A percentile compares a stretch with the other conserved stretches of the same genome.
Conservation (phyloP, 2,888 invertebrate species). For the Polia nebulosa region DNA sequence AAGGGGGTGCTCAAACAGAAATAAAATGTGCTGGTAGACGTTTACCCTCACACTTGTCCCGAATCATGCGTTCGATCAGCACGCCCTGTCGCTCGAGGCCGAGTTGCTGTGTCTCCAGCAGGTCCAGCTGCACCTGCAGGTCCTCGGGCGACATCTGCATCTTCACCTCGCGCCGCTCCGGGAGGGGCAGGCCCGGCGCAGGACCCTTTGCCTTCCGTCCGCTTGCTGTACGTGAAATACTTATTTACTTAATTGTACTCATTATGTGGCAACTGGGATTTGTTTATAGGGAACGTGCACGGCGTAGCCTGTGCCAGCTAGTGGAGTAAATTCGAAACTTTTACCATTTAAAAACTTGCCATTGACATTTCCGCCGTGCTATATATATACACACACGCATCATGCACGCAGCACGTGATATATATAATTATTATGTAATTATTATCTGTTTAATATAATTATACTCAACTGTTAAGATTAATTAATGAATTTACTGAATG, state of each 20-base stretch:
- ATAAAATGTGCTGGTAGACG: slow-evolving; percentile 74
- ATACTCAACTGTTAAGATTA: too few relatives aligned
- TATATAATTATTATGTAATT: too few relatives aligned
- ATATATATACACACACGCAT: too few relatives aligned
- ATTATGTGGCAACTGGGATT: neutral
- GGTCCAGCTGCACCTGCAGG: slow-evolving; percentile 93
- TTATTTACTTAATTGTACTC: neutral
- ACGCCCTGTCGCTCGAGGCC: slow-evolving; percentile 97
- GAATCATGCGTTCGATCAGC: slow-evolving; percentile 96
- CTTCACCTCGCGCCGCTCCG: slow-evolving; percentile 91
- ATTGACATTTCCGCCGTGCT: too few relatives aligned
- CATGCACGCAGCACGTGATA: too few relatives aligned
- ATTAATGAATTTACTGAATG: too few relatives aligned
- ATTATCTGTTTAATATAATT: too few relatives aligned
- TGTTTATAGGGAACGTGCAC: too few relatives aligned
- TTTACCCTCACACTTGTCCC: slow-evolving; percentile 94
- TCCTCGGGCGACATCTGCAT: slow-evolving; percentile 92
- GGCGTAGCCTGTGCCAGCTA: too few relatives aligned
- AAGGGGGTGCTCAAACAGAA: slow-evolving; percentile 54
- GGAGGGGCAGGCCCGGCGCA: slow-evolving; percentile 95
- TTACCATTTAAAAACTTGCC: too few relatives aligned
- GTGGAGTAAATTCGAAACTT: too few relatives aligned
- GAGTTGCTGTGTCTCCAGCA: slow-evolving; percentile 96
- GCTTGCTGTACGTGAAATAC: slow-evolving; percentile 75
- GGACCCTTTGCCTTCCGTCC: slow-evolving; percentile 95